Percentiles rank a stretch among this genome's conserved stretches.
These are phyloP conservation scores for Volucella bombylans DNA, from an alignment of 2,888 invertebrate species.

Conservation along the genomic window DNA sequence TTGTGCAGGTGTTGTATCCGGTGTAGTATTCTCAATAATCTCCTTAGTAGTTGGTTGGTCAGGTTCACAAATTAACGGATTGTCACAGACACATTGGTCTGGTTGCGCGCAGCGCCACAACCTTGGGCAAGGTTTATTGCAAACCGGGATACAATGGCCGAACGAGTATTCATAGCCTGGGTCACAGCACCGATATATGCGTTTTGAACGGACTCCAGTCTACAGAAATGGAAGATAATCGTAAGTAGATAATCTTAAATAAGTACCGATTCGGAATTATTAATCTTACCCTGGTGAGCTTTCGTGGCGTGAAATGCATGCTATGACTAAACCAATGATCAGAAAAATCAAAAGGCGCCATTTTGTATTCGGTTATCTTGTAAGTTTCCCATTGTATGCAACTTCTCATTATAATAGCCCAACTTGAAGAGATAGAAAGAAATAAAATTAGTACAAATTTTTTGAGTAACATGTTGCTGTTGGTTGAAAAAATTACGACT, in stretches of 20 bases:
- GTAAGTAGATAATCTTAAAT: not conserved
- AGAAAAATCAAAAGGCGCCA: not conserved
- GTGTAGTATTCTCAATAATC: not conserved
- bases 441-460: not conserved
- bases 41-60: not conserved
- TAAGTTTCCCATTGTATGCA: slow-evolving; percentile 45
- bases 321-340: slow-evolving; percentile 38
- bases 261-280: not conserved
- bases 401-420: not conserved
- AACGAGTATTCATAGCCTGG: slow-evolving; percentile 32
- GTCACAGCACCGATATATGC: slow-evolving; percentile 42
- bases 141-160: slow-evolving; percentile 52
- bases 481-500: slow-evolving; percentile 3
- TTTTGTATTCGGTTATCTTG: not conserved
- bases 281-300: slow-evolving; percentile 20
- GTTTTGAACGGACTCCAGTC: slow-evolving; percentile 26
- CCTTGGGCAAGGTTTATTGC: slow-evolving; percentile 67
- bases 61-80: not conserved
- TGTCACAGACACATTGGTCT: slow-evolving; percentile 70
- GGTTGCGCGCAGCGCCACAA: slow-evolving; percentile 74
- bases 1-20: not conserved
- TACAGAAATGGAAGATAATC: not conserved
- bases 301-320: slow-evolving; percentile 12
- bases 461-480: slow-evolving; percentile 6
- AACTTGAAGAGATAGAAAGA: not conserved